Base-by-base conservation (phyloP, 1,140 invertebrate genomes). In the Sitodiplosis mosellana region DNA sequence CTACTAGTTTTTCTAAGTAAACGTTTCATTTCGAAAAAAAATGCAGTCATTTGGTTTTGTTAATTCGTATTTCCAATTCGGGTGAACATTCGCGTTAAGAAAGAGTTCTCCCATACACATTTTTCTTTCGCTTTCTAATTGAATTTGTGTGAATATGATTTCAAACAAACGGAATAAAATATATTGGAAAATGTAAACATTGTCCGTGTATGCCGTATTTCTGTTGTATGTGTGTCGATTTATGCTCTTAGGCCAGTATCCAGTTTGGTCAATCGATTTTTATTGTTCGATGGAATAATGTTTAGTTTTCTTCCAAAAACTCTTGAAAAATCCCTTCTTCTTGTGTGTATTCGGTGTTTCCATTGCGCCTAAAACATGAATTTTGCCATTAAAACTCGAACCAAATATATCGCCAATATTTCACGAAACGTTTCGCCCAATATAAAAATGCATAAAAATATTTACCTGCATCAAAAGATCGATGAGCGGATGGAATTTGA, bases 321-420 rank as follows among this genome's bases (percentile, higher is more conserved):
- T 82, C 66, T 81, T 82, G 68, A 86, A 87, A 59, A 87, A 83
- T 45, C 82, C 78, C 63, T 81, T 82, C 61, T 83, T 83, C 64
- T 85, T 83, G 48, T 81, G 80, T 53, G 71, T 72, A 54, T 66
- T 75, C 14, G 14, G 10, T 22, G 20, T 12, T 33, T 15, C 22
- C 22, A 11, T 12, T 27, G 11, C 43, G 14, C 43, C 43, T 43
- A 18, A 20, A 12, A 18, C 4, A 43, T 43, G 18, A 41, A 11
- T n/a, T 7, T 41, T 8, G 11, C 6, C 11, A 7, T 8, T 41
- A 41, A 41, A 41, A 6, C 15, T n/a, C 11, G 11, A n/a, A n/a
- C 6, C 7, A n/a, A 20, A 8, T 20, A 20, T 8, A 20, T 20
- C 6, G 10, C 8, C 7, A 10, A 20, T 12, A 19, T 18, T 22